Percentiles rank a stretch among this genome's conserved stretches.
These are phyloP conservation scores for Entomobrya proxima DNA, from an alignment of 2,888 invertebrate genomes.

Conservation along the genomic window DNA sequence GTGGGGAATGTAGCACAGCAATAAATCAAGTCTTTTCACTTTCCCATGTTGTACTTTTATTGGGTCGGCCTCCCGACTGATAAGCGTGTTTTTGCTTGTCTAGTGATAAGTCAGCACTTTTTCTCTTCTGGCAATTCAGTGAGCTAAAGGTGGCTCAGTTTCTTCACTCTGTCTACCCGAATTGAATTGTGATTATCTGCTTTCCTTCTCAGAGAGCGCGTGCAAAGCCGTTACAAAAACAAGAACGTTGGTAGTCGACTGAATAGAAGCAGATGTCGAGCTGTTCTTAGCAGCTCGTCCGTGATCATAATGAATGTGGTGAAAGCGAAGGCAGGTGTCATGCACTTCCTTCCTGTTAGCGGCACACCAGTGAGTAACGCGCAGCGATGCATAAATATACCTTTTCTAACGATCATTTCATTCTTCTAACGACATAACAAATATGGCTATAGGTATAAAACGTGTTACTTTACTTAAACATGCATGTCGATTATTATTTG, in stretches of 20 bases:
- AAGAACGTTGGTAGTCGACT: background rate
- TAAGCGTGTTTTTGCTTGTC: background rate
- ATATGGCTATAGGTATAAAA: no score
- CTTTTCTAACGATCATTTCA: no score
- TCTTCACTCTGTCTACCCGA: background rate
- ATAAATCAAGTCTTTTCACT: background rate
- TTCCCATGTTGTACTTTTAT: no score
- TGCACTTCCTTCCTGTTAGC: conserved; percentile 30
- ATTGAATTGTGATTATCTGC: background rate
- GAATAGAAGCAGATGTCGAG: conserved; percentile 27
- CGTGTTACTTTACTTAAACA: no score
- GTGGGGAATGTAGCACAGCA: background rate
- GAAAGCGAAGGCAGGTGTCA: conserved; percentile 51
- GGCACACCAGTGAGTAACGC: no score
- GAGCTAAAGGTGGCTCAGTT: no score
- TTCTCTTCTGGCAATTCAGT: no score
- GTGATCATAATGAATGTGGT: conserved; percentile 46
- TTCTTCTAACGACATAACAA: no score
- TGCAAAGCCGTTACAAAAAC: background rate
- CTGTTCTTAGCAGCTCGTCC: background rate
- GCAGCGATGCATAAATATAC: no score
- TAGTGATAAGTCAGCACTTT: background rate
- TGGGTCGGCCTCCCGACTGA: background rate
- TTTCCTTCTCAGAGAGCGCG: background rate
- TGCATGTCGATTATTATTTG: no score